Percentiles rank a stretch among this genome's conserved stretches.
Conservation (phyloP, 2,888 invertebrate genomes). For the Mythimna impura region DNA sequence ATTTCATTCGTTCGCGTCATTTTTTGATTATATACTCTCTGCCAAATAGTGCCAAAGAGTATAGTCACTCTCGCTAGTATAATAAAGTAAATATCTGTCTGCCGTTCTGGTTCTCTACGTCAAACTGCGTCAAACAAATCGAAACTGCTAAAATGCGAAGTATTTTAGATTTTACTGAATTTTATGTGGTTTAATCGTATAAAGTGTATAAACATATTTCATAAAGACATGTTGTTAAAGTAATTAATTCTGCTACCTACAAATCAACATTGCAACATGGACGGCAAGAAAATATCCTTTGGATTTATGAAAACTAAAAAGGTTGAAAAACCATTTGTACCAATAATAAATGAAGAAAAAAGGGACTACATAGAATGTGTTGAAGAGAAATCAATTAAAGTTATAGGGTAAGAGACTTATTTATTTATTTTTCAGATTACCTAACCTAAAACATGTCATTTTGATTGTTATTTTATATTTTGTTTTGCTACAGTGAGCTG, state of each 20-base stretch:
- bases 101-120: too few relatives aligned
- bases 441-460: slow-evolving; percentile 36
- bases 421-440: slow-evolving; percentile 23
- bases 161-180: slow-evolving; percentile 2
- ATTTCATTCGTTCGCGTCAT: slow-evolving; percentile 9
- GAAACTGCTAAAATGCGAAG: background rate
- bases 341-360: slow-evolving; percentile 81
- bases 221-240: slow-evolving; percentile 11
- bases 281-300: slow-evolving; percentile 94
- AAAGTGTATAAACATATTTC: background rate
- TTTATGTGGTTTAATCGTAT: background rate
- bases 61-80: too few relatives aligned
- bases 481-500: background rate
- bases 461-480: background rate
- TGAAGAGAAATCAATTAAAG: slow-evolving; percentile 94
- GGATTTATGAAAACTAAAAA: slow-evolving; percentile 93
- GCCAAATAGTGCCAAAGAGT: too few relatives aligned
- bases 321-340: slow-evolving; percentile 74
- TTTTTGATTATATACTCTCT: too few relatives aligned
- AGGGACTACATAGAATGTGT: slow-evolving; percentile 94
- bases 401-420: slow-evolving; percentile 91
- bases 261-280: slow-evolving; percentile 80
- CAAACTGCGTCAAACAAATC: slow-evolving; percentile 27
- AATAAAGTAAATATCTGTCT: too few relatives aligned
- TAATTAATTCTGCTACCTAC: background rate